Conservation (phyloP, 2,888 invertebrate genomes). For the Lasioglossum vierecki region DNA sequence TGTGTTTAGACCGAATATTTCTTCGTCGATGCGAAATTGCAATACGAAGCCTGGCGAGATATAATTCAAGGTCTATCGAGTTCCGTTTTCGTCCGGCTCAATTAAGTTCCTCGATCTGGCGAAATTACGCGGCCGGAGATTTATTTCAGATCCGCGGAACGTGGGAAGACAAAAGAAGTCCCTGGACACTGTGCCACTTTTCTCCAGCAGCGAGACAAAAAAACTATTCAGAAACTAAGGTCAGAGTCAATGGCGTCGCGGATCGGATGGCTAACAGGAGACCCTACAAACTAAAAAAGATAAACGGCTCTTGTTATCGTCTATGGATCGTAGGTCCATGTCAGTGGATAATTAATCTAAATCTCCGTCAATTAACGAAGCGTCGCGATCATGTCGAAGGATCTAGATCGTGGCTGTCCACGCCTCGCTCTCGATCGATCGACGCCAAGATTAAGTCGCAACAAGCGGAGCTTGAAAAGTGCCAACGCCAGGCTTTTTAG, state of each 20-base stretch:
- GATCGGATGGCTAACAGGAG: background rate
- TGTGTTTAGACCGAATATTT: conserved; percentile 61
- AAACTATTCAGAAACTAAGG: no score
- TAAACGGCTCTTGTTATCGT: conserved; percentile 16
- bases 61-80: conserved; percentile 46
- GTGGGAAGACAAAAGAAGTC: background rate
- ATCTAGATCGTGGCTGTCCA: conserved; percentile 46
- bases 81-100: background rate
- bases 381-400: conserved; percentile 21
- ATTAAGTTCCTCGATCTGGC: background rate
- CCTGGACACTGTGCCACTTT: background rate
- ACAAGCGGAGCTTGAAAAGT: conserved; percentile 18
- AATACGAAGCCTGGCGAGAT: conserved; percentile 32
- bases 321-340: conserved; percentile 23
- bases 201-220: no score
- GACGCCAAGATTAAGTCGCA: conserved; percentile 37
- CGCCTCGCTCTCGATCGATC: conserved; percentile 38
- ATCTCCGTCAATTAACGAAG: conserved; percentile 54
- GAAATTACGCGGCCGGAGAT: background rate
- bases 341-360: conserved; percentile 48
- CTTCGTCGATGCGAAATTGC: conserved; percentile 53
- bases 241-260: no score
- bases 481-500: conserved; percentile 37
- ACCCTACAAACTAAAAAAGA: no score
- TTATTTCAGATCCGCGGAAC: background rate